These are phyloP conservation scores for Agrochola litura DNA, from an alignment of 2,888 invertebrate genomes.

Conservation along the genomic window DNA sequence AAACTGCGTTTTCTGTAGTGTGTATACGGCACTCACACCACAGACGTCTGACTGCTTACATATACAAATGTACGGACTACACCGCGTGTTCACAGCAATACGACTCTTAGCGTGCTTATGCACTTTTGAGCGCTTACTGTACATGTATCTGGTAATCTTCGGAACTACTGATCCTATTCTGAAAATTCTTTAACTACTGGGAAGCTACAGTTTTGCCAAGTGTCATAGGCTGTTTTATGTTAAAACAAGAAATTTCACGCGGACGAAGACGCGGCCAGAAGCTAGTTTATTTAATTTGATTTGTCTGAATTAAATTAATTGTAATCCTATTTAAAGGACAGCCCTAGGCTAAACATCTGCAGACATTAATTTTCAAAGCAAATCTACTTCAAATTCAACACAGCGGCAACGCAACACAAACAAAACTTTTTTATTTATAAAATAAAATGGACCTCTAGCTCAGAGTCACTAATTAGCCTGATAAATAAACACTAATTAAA, in stretches of 20 bases:
- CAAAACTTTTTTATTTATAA: constrained; percentile 31
- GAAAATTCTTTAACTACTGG: not conserved
- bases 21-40: too few relatives aligned
- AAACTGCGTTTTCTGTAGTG: too few relatives aligned
- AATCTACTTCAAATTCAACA: constrained; percentile 53
- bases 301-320: not conserved
- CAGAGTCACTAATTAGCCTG: constrained; percentile 59
- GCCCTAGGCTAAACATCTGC: not conserved
- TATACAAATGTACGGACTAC: too few relatives aligned
- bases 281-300: not conserved
- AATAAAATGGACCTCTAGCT: constrained; percentile 38
- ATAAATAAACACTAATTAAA: constrained; percentile 68
- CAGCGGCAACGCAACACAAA: constrained; percentile 35
- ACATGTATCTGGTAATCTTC: too few relatives aligned
- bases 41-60: too few relatives aligned
- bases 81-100: too few relatives aligned
- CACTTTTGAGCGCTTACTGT: too few relatives aligned
- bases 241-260: not conserved
- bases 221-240: not conserved
- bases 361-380: constrained; percentile 12
- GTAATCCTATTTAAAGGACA: not conserved
- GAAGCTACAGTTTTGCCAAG: not conserved
- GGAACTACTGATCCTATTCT: not conserved
- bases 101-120: too few relatives aligned
- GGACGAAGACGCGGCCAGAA: not conserved